Evolutionary conservation across 2,797 vertebrate species (phyloP).

Genomic region (Poecilia velifera): DNA sequence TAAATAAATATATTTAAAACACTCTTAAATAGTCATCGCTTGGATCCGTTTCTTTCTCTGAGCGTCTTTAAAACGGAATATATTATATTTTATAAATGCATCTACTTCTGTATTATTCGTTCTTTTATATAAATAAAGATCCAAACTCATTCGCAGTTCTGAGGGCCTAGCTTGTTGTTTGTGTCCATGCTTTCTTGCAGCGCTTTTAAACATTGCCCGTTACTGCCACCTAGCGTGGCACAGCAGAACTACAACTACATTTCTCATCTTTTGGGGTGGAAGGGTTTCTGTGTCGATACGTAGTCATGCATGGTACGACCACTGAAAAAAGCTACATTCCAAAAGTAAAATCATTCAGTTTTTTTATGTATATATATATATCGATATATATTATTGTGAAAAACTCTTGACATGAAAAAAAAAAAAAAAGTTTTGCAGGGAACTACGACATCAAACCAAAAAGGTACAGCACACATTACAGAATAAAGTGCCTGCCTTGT

Average conservation of each 20-base stretch:
- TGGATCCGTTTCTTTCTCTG: slow-evolving; percentile 56
- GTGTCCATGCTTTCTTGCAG: slow-evolving; percentile 66
- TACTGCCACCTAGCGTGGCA: slow-evolving; percentile 83
- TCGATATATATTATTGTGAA: slow-evolving; percentile 62
- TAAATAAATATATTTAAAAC: slow-evolving; percentile 72
- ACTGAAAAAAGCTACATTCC: slow-evolving; percentile 78
- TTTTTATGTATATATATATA: slow-evolving; percentile 33
- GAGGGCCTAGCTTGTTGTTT: slow-evolving; percentile 38
- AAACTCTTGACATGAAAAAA: slow-evolving; percentile 55
- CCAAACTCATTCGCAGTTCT: slow-evolving; percentile 49
- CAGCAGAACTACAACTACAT: slow-evolving; percentile 74
- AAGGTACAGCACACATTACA: slow-evolving; percentile 61
- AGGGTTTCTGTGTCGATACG: slow-evolving; percentile 47
- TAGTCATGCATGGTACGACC: slow-evolving; percentile 81
- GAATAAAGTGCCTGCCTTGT: slow-evolving; percentile 54
- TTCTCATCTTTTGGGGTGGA: slow-evolving; percentile 61
- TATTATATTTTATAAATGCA: slow-evolving; percentile 76
- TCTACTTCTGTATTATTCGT: slow-evolving; percentile 66
- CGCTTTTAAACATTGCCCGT: slow-evolving; percentile 64
- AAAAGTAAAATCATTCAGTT: slow-evolving; percentile 67
- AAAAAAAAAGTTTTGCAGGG: slow-evolving; percentile 48
- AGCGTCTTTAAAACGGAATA: slow-evolving; percentile 71
- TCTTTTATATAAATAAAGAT: slow-evolving; percentile 43
- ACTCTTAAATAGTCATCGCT: slow-evolving; percentile 62
- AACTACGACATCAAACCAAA: slow-evolving; percentile 63